Evolutionary conservation across 2,797 vertebrate species (phyloP).

Genomic region (Crocodylus rhombifer): DNA sequence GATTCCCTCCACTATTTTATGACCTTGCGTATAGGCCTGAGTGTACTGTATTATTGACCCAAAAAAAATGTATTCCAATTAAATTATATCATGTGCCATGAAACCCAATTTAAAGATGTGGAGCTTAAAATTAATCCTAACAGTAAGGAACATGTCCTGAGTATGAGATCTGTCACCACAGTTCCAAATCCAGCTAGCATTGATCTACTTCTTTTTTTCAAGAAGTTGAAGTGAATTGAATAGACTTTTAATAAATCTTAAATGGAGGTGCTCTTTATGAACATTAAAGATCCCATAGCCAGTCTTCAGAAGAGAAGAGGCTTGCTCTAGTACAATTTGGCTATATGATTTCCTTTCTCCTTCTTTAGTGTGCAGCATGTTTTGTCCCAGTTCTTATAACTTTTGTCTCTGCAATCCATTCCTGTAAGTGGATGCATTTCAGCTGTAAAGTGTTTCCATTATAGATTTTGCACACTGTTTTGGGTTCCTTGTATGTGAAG

Average conservation of each 20-base stretch:
- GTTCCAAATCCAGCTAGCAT: background rate
- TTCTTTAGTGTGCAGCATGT: background rate
- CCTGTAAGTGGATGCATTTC: background rate
- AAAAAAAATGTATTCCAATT: background rate
- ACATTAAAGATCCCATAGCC: background rate
- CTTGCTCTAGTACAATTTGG: background rate
- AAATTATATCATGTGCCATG: background rate
- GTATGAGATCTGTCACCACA: background rate
- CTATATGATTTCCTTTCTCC: background rate
- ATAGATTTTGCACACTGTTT: background rate
- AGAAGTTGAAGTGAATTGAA: background rate
- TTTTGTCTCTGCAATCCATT: background rate
- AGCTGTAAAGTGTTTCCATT: background rate
- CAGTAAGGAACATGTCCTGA: background rate
- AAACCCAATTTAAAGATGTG: background rate
- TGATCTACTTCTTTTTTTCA: background rate
- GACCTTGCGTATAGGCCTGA: background rate
- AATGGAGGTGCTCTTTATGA: background rate
- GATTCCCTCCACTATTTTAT: too few relatives aligned
- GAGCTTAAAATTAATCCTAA: background rate
- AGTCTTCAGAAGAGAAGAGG: background rate
- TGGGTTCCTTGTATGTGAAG: too few relatives aligned
- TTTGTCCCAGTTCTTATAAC: background rate
- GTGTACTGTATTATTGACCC: rapidly evolving
- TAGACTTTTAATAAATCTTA: background rate